These are phyloP conservation scores for Spea bombifrons DNA, from an alignment of 2,113 vertebrate species.

Conservation along the genomic window DNA sequence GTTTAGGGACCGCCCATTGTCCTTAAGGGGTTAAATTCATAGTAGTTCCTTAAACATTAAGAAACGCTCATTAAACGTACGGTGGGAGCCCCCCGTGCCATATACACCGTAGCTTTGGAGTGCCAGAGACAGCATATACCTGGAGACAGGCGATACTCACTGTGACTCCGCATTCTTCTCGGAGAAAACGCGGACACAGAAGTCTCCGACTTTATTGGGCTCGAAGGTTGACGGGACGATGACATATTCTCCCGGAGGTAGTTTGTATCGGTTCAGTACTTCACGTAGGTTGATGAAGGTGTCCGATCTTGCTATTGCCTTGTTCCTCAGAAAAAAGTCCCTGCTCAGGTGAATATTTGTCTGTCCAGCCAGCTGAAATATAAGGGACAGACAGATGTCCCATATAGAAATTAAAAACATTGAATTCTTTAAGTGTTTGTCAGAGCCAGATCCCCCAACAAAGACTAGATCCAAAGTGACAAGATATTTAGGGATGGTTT, in stretches of 20 bases:
- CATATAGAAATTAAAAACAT: not conserved
- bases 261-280: slow-evolving; percentile 82
- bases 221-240: slow-evolving; percentile 90
- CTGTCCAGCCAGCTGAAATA: slow-evolving; percentile 63
- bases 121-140: too few species aligned
- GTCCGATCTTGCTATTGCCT: slow-evolving; percentile 81
- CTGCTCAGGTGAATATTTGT: slow-evolving; percentile 84
- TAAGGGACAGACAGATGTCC: not conserved
- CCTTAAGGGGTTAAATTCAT: too few species aligned
- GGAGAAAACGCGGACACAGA: slow-evolving; percentile 88
- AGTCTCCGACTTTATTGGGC: slow-evolving; percentile 82
- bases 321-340: slow-evolving; percentile 85
- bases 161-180: slow-evolving; percentile 80
- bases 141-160: slow-evolving; percentile 59
- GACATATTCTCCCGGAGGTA: slow-evolving; percentile 85
- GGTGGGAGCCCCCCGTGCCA: too few species aligned
- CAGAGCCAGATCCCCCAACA: too few species aligned
- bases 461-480: too few species aligned
- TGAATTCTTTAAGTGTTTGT: too few species aligned
- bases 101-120: too few species aligned
- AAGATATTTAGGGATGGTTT: too few species aligned
- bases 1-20: too few species aligned
- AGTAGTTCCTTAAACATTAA: too few species aligned
- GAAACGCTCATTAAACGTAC: too few species aligned
- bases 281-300: slow-evolving; percentile 91